Evolutionary conservation across 2,113 vertebrate genomes (phyloP).

Genomic region (Melanocharis versteri): DNA sequence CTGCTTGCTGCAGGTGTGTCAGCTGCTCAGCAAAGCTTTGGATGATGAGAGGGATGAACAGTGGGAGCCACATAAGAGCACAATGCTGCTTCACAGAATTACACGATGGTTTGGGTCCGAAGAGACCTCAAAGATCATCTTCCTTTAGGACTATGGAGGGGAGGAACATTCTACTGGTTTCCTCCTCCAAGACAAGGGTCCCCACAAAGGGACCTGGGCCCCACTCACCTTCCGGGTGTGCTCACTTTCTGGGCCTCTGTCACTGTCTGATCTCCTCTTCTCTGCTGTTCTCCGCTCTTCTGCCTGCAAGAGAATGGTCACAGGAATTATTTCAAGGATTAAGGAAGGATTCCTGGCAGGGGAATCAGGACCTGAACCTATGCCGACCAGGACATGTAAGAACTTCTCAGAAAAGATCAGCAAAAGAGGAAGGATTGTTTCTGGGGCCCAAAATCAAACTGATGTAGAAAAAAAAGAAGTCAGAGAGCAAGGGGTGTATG

Average conservation of each 20-base stretch:
- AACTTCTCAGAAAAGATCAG: background rate
- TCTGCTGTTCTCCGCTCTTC: conserved; percentile 58
- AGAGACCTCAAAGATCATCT: background rate
- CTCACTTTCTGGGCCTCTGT: conserved; percentile 38
- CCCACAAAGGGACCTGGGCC: background rate
- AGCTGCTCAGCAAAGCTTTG: background rate
- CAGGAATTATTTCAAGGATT: background rate
- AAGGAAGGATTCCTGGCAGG: background rate
- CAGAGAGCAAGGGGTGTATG: background rate
- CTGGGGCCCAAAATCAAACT: background rate
- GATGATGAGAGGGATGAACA: background rate
- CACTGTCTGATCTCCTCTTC: conserved; percentile 56
- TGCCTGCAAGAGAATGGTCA: background rate
- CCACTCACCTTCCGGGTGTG: conserved; percentile 46
- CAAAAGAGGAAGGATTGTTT: background rate
- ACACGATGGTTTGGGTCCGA: background rate
- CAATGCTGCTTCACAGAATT: background rate
- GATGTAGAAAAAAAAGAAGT: background rate
- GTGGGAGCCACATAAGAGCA: background rate
- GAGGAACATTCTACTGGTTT: background rate
- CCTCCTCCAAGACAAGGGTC: background rate
- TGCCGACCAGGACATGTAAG: background rate
- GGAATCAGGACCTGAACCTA: background rate
- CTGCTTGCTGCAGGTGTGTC: background rate
- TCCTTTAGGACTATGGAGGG: background rate